Evolutionary conservation across 2,113 vertebrate genomes (phyloP).

Genomic region (Oenanthe melanoleuca): DNA sequence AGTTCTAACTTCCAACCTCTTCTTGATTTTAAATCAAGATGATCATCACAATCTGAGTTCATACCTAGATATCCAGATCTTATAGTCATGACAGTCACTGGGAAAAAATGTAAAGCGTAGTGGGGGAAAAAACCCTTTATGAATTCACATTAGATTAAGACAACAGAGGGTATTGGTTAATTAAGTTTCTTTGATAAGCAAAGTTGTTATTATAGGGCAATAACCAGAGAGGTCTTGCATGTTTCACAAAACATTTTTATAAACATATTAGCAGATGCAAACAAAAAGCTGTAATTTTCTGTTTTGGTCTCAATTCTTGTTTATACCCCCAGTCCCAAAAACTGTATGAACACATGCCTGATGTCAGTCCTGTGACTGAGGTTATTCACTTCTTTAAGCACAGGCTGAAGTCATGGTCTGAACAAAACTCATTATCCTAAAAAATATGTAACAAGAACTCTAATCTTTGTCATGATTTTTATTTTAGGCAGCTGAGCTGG

Average conservation of each 20-base stretch:
- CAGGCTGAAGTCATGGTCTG: neutral
- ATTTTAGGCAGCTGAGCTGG: constrained; percentile 94
- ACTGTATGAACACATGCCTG: neutral
- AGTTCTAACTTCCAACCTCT: neutral
- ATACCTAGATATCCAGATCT: neutral
- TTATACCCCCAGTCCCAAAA: neutral
- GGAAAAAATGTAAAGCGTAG: neutral
- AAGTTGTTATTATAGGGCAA: neutral
- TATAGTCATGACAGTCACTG: neutral
- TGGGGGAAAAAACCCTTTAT: neutral
- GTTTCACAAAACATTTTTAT: neutral
- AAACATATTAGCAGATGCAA: neutral
- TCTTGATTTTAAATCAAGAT: neutral
- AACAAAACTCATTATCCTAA: neutral
- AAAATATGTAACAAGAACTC: neutral
- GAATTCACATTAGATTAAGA: neutral
- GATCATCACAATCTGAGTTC: neutral
- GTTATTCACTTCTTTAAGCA: neutral
- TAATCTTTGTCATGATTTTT: neutral
- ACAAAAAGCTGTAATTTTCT: neutral
- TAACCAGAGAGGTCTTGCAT: neutral
- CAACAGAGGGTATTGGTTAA: neutral
- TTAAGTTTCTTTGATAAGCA: neutral
- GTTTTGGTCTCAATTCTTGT: neutral
- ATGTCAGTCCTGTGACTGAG: neutral